Base-by-base conservation (phyloP, 1,140 invertebrate genomes). In the Sycophaga agraensis region DNA sequence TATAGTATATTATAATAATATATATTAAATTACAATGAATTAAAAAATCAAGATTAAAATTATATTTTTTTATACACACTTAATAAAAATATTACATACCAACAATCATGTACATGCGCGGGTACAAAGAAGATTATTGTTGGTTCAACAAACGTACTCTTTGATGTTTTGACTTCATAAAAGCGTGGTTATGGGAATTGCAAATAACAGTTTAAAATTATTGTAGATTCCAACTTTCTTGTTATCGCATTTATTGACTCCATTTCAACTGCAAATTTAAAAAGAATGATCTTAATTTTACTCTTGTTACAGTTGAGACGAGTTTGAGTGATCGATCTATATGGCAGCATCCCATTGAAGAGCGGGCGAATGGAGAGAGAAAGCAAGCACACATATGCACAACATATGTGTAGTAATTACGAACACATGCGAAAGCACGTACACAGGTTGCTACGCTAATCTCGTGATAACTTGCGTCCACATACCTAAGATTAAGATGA, bases 321-420 rank as follows among this genome's bases (percentile, higher is more conserved):
- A 49, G n/a, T 45, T 45, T 9, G 22, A 45, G 40, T 19, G 17
- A 56, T 48, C 26, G 42, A 45, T 34, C 34, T 22, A 14, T 48
- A 24, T 9, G 11, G 19, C 24, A 57, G n/a, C 28, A 56, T 46
- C 43, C 31, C 31, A 43, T 37, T 24, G 2, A 48, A 12, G 34
- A 37, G 34, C 34, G 57, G 40, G 4, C 2, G 68, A 69, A 65
- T 24, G 69, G 14, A 71, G 62, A 28, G 65, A 65, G n/a, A 45
- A 64, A 43, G 19, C 43, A 34, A n/a, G n/a, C 16, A n/a, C n/a
- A n/a, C n/a, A n/a, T 55, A 7, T 42, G 17, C 45, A 24, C n/a
- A 42, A 53, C 26, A n/a, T n/a, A n/a, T n/a, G n/a, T n/a, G n/a
- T n/a, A n/a, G n/a, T n/a, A n/a, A n/a, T n/a, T n/a, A n/a, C n/a